Percentiles rank a stretch among this genome's conserved stretches.
Conservation (phyloP, 2,797 vertebrate species). For the Dryobates pubescens region DNA sequence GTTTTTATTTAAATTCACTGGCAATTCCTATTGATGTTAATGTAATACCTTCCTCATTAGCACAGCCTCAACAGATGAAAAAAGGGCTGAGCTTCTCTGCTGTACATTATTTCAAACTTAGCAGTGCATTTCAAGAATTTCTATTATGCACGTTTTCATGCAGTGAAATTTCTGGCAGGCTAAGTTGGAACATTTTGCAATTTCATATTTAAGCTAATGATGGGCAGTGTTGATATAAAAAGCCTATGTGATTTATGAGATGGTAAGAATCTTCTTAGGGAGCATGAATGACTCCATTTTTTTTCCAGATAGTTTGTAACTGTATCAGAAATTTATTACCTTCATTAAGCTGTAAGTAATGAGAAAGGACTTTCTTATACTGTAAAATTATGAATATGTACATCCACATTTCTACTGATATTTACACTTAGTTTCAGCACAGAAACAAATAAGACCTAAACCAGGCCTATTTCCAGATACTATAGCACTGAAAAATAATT, state of each 20-base stretch:
- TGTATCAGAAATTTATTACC: background rate
- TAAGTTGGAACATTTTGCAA: background rate
- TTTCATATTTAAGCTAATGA: background rate
- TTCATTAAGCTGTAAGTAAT: conserved; percentile 21
- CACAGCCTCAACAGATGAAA: background rate
- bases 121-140: background rate
- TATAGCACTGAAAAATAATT: conserved; percentile 77
- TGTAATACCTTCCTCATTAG: background rate
- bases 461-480: conserved; percentile 73
- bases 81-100: background rate
- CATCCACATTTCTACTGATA: conserved; percentile 68
- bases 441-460: conserved; percentile 64
- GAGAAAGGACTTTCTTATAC: background rate
- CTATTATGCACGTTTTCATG: background rate
- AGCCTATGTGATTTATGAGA: background rate
- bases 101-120: background rate
- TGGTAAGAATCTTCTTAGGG: background rate
- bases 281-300: background rate
- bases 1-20: background rate
- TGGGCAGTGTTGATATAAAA: background rate
- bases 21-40: background rate
- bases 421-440: conserved; percentile 69
- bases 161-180: background rate
- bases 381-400: conserved; percentile 54
- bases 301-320: background rate